A percentile compares a stretch with the other conserved stretches of the same genome.
phyloP scores from a whole-genome alignment of 2,888 invertebrate genomes.

The Sphaerophoria rueppellii region DNA sequence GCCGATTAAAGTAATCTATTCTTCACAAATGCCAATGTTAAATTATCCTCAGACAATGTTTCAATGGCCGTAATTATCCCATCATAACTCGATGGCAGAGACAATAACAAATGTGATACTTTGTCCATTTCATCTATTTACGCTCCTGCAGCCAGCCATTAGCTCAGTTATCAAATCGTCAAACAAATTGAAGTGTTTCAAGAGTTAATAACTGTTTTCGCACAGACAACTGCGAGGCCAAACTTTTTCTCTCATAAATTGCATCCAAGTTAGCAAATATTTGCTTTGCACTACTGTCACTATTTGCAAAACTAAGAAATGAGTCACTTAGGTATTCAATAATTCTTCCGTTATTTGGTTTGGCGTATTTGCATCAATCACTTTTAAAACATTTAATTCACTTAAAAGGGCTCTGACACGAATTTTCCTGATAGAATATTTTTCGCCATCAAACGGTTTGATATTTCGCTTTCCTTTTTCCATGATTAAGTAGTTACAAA shows the following conservation, averaged over 20 bases:
- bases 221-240: conserved; percentile 43
- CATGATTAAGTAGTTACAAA: too few species aligned
- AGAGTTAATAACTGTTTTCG: conserved; percentile 38
- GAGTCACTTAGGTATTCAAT: not conserved
- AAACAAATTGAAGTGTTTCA: conserved; percentile 39
- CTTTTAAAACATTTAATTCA: too few species aligned
- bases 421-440: too few species aligned
- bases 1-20: too few species aligned
- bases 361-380: too few species aligned
- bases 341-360: too few species aligned
- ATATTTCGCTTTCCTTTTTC: too few species aligned
- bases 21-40: conserved; percentile 78
- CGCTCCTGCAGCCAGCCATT: conserved; percentile 43
- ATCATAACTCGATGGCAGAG: conserved; percentile 78
- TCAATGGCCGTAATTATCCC: conserved; percentile 79
- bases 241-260: conserved; percentile 53
- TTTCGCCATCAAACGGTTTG: too few species aligned
- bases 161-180: conserved; percentile 44
- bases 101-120: conserved; percentile 75
- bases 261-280: conserved; percentile 46
- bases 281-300: conserved; percentile 28
- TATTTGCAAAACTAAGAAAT: conserved; percentile 39
- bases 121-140: conserved; percentile 43
- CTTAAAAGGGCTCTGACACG: too few species aligned
- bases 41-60: conserved; percentile 77